Percentiles rank a stretch among this genome's conserved stretches.
Conservation (phyloP, 2,797 vertebrate genomes). For the Hypotaenidia philippensis region DNA sequence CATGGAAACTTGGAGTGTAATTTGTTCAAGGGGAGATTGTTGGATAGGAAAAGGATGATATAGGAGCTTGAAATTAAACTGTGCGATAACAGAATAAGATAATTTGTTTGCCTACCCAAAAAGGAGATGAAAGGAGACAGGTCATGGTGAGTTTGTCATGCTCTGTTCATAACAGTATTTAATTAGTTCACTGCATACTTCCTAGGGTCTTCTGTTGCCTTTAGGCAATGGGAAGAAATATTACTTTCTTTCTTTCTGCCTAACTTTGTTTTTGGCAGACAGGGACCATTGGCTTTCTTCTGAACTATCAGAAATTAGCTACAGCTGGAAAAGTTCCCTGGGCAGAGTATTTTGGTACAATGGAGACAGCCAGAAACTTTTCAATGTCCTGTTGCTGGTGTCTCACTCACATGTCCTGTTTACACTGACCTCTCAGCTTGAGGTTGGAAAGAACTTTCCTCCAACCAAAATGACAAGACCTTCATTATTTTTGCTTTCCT, state of each 20-base stretch:
- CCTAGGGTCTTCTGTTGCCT: not conserved
- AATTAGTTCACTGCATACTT: slow-evolving; percentile 2
- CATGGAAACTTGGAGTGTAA: not conserved
- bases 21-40: not conserved
- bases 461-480: not conserved
- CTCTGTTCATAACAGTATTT: slow-evolving; percentile 4
- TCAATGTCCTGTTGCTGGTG: not conserved
- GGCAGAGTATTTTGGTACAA: not conserved
- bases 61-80: not conserved
- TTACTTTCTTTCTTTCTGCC: not conserved
- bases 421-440: not conserved
- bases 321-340: not conserved
- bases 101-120: not conserved
- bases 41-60: not conserved
- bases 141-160: not conserved
- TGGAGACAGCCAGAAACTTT: not conserved
- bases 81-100: not conserved
- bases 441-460: not conserved
- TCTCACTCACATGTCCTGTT: not conserved
- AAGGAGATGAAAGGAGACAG: not conserved
- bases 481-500: not conserved
- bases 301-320: not conserved
- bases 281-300: slow-evolving; percentile 26
- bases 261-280: slow-evolving; percentile 14
- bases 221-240: not conserved